Conservation (phyloP, 2,797 vertebrate genomes). For the Mormyrops boulengeri region DNA sequence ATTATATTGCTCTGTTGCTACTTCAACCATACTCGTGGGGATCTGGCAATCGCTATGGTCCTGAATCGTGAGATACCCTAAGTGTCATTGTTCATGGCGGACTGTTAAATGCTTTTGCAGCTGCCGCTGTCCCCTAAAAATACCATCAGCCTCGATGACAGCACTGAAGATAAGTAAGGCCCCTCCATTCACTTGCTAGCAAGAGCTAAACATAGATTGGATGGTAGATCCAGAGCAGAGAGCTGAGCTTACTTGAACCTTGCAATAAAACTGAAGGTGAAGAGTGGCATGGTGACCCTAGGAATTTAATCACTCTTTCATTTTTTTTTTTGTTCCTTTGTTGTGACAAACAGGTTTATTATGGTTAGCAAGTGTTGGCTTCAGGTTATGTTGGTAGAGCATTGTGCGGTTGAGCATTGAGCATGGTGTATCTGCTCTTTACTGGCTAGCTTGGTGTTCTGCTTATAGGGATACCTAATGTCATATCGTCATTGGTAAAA, state of each 20-base stretch:
- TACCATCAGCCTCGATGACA: conserved; percentile 71
- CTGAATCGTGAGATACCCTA: conserved; percentile 57
- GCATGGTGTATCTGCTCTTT: neutral
- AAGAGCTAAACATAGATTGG: conserved; percentile 68
- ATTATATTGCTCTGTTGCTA: conserved; percentile 1
- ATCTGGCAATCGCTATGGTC: conserved; percentile 48
- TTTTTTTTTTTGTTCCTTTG: neutral
- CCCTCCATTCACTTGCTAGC: conserved; percentile 72
- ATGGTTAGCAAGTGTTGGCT: neutral
- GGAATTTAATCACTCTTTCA: conserved; percentile 24
- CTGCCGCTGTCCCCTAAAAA: conserved; percentile 76
- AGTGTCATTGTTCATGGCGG: conserved; percentile 71
- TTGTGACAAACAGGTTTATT: neutral
- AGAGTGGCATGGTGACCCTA: conserved; percentile 30
- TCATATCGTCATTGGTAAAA: neutral
- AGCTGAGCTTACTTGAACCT: conserved; percentile 59
- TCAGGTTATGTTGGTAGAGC: neutral
- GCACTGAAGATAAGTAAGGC: conserved; percentile 69
- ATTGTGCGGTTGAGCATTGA: neutral
- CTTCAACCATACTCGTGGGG: conserved; percentile 32
- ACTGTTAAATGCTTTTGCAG: conserved; percentile 76
- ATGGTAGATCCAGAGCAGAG: conserved; percentile 49
- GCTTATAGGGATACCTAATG: neutral
- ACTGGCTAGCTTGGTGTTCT: neutral
- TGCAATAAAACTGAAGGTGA: conserved; percentile 54